Evolutionary conservation across 2,888 invertebrate species (phyloP).

Genomic region (Drosophila bunnanda): DNA sequence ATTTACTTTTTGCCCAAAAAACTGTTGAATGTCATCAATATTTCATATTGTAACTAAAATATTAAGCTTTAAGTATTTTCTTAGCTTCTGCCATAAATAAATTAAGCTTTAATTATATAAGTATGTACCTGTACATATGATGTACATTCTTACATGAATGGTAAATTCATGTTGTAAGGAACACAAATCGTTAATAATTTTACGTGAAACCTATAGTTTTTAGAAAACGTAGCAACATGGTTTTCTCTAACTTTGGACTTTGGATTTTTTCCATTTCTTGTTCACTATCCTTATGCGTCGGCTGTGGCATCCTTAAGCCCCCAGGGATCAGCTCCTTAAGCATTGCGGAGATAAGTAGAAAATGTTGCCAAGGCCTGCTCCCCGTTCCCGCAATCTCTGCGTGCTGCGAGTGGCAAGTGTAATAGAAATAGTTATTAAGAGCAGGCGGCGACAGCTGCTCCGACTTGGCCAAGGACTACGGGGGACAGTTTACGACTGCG

Average conservation of each 20-base stretch:
- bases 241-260: background rate
- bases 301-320: constrained; percentile 23
- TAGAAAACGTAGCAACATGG: background rate
- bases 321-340: constrained; percentile 34
- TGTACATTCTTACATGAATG: too few relatives aligned
- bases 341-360: constrained; percentile 66
- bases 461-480: constrained; percentile 36
- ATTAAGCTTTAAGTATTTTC: too few relatives aligned
- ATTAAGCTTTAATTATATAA: too few relatives aligned
- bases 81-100: too few relatives aligned
- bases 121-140: too few relatives aligned
- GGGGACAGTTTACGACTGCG: constrained; percentile 43
- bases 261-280: background rate
- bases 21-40: too few relatives aligned
- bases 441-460: constrained; percentile 69
- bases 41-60: too few relatives aligned
- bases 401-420: constrained; percentile 73
- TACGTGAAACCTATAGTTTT: background rate
- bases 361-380: constrained; percentile 63
- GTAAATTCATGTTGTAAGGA: background rate
- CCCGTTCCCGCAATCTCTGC: constrained; percentile 33
- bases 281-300: background rate
- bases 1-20: too few relatives aligned
- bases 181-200: background rate
- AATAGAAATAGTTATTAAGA: constrained; percentile 78